Conservation (phyloP, 2,888 invertebrate species). For the Pyrgus malvae region DNA sequence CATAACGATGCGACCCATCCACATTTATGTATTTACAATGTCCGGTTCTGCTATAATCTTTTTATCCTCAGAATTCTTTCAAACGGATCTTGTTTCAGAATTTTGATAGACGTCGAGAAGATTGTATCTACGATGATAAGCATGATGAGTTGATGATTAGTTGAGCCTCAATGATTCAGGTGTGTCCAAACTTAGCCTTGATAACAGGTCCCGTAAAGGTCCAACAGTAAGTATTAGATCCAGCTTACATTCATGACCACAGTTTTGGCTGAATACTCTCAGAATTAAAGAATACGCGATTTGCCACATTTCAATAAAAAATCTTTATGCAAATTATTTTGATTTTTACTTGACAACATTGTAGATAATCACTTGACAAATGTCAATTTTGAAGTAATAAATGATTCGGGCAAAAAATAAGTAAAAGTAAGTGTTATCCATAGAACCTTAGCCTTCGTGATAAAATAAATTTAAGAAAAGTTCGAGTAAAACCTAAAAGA, state of each 20-base stretch:
- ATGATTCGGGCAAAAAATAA: too few species aligned
- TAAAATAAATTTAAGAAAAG: not conserved
- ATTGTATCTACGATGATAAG: too few species aligned
- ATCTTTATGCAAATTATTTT: conserved; percentile 10
- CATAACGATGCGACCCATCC: conserved; percentile 65
- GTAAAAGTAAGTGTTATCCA: too few species aligned
- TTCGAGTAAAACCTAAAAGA: too few species aligned
- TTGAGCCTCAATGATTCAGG: conserved; percentile 15
- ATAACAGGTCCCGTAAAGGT: conserved; percentile 56
- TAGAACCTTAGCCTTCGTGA: too few species aligned
- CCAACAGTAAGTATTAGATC: conserved; percentile 68
- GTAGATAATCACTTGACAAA: not conserved
- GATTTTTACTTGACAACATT: not conserved
- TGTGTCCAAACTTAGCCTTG: conserved; percentile 45
- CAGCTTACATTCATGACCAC: conserved; percentile 69
- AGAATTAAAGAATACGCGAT: conserved; percentile 73
- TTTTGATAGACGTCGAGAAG: not conserved
- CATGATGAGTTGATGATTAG: not conserved
- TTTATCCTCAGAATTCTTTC: not conserved
- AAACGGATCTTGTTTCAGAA: not conserved
- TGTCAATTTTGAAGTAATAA: conserved; percentile 12
- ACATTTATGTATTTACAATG: conserved; percentile 48
- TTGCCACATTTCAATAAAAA: conserved; percentile 67
- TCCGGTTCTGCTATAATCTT: not conserved
- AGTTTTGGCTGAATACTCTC: conserved; percentile 56